These are phyloP conservation scores for Drosophila mulleri DNA, from an alignment of 2,888 invertebrate genomes.

Conservation along the genomic window DNA sequence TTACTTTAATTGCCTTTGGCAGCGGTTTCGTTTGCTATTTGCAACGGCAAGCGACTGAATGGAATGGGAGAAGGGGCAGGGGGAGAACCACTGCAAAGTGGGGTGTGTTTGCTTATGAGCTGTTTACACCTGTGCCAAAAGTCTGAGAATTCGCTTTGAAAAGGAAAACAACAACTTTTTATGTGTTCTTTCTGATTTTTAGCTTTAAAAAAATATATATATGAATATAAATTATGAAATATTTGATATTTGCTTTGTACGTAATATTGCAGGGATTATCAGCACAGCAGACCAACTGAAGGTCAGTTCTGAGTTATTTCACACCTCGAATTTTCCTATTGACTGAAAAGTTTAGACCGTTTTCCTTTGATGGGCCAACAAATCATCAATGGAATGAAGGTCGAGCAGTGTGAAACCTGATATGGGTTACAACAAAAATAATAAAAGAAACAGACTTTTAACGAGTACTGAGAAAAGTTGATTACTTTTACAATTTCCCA, in stretches of 20 bases:
- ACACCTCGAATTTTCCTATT: conserved; percentile 25
- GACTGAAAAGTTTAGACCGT: conserved; percentile 36
- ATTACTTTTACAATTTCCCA: conserved; percentile 11
- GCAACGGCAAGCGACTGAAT: background rate
- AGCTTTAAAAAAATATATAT: background rate
- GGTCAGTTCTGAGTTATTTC: conserved; percentile 40
- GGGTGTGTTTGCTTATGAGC: conserved; percentile 57
- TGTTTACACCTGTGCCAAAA: conserved; percentile 69
- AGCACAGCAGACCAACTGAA: conserved; percentile 19
- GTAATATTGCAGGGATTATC: conserved; percentile 41
- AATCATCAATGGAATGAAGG: conserved; percentile 29
- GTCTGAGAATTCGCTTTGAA: conserved; percentile 35
- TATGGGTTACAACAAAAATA: conserved; percentile 6
- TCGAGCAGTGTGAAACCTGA: conserved; percentile 37
- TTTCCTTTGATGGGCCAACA: conserved; percentile 16
- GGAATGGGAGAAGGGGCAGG: background rate
- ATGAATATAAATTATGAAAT: conserved; percentile 30
- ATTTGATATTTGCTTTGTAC: conserved; percentile 32
- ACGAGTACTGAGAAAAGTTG: conserved; percentile 18
- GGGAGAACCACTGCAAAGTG: background rate
- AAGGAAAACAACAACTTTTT: conserved; percentile 13
- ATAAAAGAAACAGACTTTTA: background rate
- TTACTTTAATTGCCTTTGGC: conserved; percentile 70
- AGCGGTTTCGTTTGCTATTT: conserved; percentile 35
- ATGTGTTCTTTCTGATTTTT: background rate